These are phyloP conservation scores for Zosterops pallidus DNA, from an alignment of 2,113 vertebrate genomes.

Conservation along the genomic window DNA sequence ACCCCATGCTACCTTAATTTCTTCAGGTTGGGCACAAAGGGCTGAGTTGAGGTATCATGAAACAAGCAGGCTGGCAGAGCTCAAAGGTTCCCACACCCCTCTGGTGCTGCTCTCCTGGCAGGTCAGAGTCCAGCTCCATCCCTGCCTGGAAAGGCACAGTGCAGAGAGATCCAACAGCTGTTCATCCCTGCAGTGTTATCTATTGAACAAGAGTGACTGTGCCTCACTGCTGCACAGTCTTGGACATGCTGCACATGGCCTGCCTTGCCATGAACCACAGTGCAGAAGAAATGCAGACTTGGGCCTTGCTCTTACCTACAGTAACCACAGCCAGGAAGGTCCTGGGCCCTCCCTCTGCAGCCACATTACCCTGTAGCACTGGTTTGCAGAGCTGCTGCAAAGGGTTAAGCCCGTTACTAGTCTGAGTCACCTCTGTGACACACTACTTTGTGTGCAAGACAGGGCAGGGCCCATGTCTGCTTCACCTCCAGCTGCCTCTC, in stretches of 20 bases:
- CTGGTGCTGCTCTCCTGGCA: background rate
- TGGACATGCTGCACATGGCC: too few relatives aligned
- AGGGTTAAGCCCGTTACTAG: background rate
- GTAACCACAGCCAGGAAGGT: background rate
- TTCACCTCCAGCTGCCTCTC: background rate
- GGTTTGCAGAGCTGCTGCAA: background rate
- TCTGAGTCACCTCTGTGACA: background rate
- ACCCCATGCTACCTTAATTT: background rate
- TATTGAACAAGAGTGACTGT: fast-evolving
- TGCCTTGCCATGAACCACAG: fast-evolving
- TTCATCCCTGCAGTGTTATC: background rate
- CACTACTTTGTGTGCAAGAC: background rate
- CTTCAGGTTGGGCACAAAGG: background rate
- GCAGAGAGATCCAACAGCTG: background rate
- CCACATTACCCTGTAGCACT: background rate
- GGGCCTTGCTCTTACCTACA: background rate
- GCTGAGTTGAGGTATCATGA: background rate
- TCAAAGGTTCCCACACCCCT: background rate
- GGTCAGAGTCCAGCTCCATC: conserved; percentile 31
- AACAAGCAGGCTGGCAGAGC: background rate
- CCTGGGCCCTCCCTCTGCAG: background rate
- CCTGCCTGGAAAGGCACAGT: background rate
- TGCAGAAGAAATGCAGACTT: background rate
- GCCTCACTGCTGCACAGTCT: fast-evolving
- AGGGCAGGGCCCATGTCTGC: fast-evolving